Conservation (phyloP, 2,888 invertebrate species). For the Therioaphis trifolii region DNA sequence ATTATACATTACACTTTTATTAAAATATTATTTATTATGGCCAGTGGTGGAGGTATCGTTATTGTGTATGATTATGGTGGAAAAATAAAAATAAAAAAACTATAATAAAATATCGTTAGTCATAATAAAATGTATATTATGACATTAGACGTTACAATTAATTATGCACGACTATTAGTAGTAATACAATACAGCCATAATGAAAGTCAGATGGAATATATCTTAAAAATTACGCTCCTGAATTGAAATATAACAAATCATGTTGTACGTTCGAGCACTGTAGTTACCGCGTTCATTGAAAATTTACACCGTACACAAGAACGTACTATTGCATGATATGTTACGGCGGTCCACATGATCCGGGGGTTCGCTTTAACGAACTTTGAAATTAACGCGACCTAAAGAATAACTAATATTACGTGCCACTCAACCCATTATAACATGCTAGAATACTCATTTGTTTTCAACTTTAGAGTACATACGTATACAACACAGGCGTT, state of each 20-base stretch:
- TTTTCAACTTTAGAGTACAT: too few relatives aligned
- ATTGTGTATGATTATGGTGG: conserved; percentile 2
- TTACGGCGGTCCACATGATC: too few relatives aligned
- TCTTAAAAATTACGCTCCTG: not conserved
- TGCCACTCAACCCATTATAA: too few relatives aligned
- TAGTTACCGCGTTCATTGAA: too few relatives aligned
- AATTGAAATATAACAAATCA: conserved; percentile 7
- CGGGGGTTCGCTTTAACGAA: too few relatives aligned
- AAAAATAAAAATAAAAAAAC: not conserved
- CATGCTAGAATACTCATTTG: too few relatives aligned
- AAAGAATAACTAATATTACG: too few relatives aligned
- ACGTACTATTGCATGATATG: not conserved
- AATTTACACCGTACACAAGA: not conserved
- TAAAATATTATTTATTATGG: not conserved
- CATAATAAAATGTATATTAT: conserved; percentile 7
- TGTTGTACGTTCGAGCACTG: not conserved
- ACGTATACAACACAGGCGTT: too few relatives aligned
- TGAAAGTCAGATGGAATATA: not conserved
- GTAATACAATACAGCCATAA: not conserved
- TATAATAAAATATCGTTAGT: not conserved
- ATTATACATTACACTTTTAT: conserved; percentile 8
- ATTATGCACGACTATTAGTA: conserved; percentile 2
- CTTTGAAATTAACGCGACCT: too few relatives aligned
- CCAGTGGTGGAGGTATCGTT: not conserved
- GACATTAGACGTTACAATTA: conserved; percentile 16